These are phyloP conservation scores for Pholis gunnellus DNA, from an alignment of 2,113 vertebrate species.

Conservation along the genomic window DNA sequence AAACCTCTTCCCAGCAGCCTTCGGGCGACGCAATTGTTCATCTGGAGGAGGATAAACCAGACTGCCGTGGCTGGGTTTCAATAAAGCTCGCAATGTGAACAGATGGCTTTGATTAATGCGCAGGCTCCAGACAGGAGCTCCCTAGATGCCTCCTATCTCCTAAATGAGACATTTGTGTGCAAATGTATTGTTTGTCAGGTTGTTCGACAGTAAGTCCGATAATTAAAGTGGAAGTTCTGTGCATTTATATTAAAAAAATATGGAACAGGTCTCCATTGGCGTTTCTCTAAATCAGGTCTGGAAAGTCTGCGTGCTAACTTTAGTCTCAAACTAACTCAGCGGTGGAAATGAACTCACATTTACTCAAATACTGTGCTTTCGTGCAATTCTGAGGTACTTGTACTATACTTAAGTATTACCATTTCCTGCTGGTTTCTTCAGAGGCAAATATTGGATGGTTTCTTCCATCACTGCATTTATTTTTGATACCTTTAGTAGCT, in stretches of 20 bases:
- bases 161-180: conserved; percentile 79
- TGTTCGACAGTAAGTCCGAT: conserved; percentile 61
- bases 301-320: conserved; percentile 9
- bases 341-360: neutral
- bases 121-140: conserved; percentile 72
- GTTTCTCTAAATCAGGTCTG: conserved; percentile 8
- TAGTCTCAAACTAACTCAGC: neutral
- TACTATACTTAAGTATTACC: neutral
- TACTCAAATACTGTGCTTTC: neutral
- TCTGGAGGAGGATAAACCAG: conserved; percentile 77
- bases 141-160: conserved; percentile 67
- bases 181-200: conserved; percentile 75
- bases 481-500: neutral
- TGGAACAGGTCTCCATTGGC: neutral
- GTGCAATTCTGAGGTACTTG: neutral
- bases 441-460: neutral
- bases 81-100: conserved; percentile 76
- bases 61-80: conserved; percentile 71
- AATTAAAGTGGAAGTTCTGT: conserved; percentile 59
- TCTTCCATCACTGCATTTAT: neutral
- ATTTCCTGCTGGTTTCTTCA: neutral
- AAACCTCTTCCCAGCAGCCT: conserved; percentile 49
- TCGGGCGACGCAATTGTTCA: conserved; percentile 67
- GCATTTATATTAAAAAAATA: neutral
- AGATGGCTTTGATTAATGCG: conserved; percentile 81